Evolutionary conservation across 1,140 invertebrate species (phyloP).

Genomic region (Aphidius ervi): DNA sequence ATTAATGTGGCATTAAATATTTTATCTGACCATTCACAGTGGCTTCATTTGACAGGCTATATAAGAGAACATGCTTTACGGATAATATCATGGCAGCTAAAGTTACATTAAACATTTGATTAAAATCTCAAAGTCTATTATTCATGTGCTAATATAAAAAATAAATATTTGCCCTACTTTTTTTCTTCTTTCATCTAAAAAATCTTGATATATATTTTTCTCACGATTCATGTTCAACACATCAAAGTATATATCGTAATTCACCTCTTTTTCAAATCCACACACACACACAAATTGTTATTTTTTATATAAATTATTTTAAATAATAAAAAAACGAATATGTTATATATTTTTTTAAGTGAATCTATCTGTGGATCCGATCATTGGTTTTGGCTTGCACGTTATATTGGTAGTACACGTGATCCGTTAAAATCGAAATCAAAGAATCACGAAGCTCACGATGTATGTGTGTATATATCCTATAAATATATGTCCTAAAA

Average conservation of each 20-base stretch:
- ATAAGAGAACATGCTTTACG: neutral
- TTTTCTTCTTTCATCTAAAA: neutral
- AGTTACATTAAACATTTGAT: neutral
- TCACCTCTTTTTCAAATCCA: too few relatives aligned
- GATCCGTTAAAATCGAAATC: constrained; percentile 21
- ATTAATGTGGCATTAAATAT: constrained; percentile 16
- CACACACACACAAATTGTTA: too few relatives aligned
- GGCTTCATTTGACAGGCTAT: constrained; percentile 2
- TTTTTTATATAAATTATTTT: too few relatives aligned
- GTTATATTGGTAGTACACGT: constrained; percentile 11
- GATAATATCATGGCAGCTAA: too few relatives aligned
- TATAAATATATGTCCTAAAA: neutral
- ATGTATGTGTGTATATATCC: constrained; percentile 5
- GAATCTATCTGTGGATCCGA: constrained; percentile 20
- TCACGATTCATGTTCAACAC: neutral
- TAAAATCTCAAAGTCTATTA: neutral
- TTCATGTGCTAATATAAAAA: too few relatives aligned
- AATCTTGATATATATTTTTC: constrained; percentile 10
- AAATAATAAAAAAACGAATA: neutral
- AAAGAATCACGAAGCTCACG: constrained; percentile 23
- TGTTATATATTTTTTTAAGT: constrained; percentile 3
- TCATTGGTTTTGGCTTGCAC: constrained; percentile 14
- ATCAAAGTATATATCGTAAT: too few relatives aligned
- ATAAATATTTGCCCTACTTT: too few relatives aligned
- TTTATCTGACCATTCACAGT: constrained; percentile 5